Base-by-base conservation (phyloP, 2,888 invertebrate species). In the Lutraria lutraria region DNA sequence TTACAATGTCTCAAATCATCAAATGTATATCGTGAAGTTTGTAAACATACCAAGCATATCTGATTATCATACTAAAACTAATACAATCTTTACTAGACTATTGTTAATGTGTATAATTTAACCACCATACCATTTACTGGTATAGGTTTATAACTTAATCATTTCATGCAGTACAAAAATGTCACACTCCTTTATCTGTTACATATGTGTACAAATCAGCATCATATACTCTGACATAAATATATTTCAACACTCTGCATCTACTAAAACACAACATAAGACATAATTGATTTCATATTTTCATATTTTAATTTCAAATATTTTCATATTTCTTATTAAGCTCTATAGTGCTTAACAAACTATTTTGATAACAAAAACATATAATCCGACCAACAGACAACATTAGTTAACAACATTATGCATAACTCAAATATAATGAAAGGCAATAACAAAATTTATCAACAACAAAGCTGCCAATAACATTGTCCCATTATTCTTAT, bases 281-380 rank as follows among this genome's bases (percentile, higher is more conserved):
- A 25, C 52, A 76, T 19, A 0, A 76, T 43, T 52, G 53, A 84
- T 84, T 29, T 53, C 72, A 53, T 72, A 68, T 52, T 72, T 34
- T 72, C 76, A 76, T 76, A 76, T 87, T 79, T 79, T 87, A 79
- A 34, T 83, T 87, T 83, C 56, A 54, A 72, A n/a, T 54, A 52
- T 83, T 83, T 79, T 87, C 79, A 79, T 53, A 79, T 63, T 83
- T 87, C 72, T 88, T 82, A 68, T 60, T 60, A 84, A 83, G 84
- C 84, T 88, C 81, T 83, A 84, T 88, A 83, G 54, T 83, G 83
- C 83, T 83, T 34, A 88, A 88, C 88, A 88, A 88, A 19, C 52
- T 88, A 54, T 84, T 52, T 84, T 84, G 79, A 80, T 81, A 88
- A 88, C 83, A 88, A 83, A 87, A 43, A 86, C 56, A 54, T 81